Conservation (phyloP, 2,113 vertebrate genomes). For the Echinops telfairi region DNA sequence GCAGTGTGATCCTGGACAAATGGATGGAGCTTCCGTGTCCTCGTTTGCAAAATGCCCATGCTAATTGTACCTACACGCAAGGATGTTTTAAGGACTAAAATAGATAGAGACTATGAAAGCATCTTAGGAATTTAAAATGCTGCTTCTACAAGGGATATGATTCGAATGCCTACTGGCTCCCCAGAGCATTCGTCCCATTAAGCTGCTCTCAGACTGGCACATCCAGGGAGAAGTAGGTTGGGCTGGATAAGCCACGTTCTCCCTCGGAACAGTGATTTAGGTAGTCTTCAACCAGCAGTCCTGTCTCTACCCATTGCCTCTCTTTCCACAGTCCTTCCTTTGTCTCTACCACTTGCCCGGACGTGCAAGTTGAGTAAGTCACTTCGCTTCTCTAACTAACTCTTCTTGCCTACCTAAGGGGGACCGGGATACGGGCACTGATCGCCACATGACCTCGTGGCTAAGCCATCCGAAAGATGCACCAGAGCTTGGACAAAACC, state of each 20-base stretch:
- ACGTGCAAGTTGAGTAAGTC: not conserved
- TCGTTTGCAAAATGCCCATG: not conserved
- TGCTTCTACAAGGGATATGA: not conserved
- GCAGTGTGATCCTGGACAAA: not conserved
- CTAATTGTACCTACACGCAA: rapidly evolving
- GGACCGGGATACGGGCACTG: not conserved
- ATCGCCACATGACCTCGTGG: not conserved
- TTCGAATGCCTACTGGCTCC: not conserved
- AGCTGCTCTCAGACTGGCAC: not conserved
- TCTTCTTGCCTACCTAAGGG: too few relatives aligned
- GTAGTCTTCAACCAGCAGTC: not conserved
- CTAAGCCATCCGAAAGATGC: not conserved
- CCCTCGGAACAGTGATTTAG: not conserved
- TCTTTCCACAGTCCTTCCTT: not conserved
- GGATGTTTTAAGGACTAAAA: not conserved
- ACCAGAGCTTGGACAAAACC: too few relatives aligned
- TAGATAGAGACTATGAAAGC: not conserved
- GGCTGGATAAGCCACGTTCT: not conserved
- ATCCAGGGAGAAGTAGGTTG: not conserved
- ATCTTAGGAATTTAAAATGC: not conserved
- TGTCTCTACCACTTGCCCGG: not conserved
- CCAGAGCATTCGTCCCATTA: not conserved
- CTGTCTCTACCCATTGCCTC: rapidly evolving
- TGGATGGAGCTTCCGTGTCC: not conserved
- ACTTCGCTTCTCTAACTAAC: not conserved